Conservation (phyloP, 1,140 invertebrate genomes). For the Rhopalosiphum maidis region DNA sequence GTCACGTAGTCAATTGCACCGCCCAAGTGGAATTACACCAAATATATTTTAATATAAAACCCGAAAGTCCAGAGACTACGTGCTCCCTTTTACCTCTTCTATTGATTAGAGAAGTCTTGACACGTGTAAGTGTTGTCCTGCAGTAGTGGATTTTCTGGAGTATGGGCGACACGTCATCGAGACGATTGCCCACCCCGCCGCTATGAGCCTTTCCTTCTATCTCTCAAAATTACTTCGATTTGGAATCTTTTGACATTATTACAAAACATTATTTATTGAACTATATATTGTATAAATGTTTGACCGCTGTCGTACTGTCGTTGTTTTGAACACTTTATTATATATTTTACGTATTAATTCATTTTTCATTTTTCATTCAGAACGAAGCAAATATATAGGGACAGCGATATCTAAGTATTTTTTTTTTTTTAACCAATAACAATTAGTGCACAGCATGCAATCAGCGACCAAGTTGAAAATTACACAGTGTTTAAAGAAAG, state of each 20-base stretch:
- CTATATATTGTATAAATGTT: background rate
- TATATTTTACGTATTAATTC: too few species aligned
- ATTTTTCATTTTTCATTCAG: too few species aligned
- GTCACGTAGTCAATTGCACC: slow-evolving; percentile 16
- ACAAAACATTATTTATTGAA: background rate
- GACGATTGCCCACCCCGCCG: too few species aligned
- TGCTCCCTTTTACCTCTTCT: background rate
- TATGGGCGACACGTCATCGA: background rate
- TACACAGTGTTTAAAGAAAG: too few species aligned
- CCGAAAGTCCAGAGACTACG: background rate
- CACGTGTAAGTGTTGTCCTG: background rate
- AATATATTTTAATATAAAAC: slow-evolving; percentile 28
- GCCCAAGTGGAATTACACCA: background rate
- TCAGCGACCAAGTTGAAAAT: too few species aligned
- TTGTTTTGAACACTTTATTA: too few species aligned
- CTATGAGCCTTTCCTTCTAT: background rate
- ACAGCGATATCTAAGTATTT: too few species aligned
- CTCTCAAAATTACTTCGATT: background rate
- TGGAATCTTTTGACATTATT: background rate
- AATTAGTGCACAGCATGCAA: too few species aligned
- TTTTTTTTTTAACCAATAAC: too few species aligned
- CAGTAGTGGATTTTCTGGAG: background rate
- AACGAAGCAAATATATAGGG: too few species aligned
- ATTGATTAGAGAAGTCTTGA: background rate
- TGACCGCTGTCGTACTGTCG: too few species aligned